These are phyloP conservation scores for Lasioglossum baleicum DNA, from an alignment of 1,140 invertebrate species.

Conservation along the genomic window DNA sequence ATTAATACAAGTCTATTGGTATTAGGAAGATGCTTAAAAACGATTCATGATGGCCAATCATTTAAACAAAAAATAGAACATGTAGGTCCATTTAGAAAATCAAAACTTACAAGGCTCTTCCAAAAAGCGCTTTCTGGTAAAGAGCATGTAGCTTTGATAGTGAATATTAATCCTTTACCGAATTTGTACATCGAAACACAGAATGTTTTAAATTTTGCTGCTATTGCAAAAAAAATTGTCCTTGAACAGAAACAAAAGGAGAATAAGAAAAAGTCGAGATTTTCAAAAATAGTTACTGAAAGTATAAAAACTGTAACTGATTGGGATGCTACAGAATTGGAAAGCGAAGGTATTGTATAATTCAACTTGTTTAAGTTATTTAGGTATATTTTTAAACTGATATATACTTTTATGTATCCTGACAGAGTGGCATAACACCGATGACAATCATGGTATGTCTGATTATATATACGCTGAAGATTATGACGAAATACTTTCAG, in stretches of 20 bases:
- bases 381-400: neutral
- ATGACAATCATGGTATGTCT: neutral
- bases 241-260: constrained; percentile 70
- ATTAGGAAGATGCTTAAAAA: constrained; percentile 90
- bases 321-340: constrained; percentile 71
- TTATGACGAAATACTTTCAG: constrained; percentile 67
- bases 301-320: constrained; percentile 71
- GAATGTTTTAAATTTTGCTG: constrained; percentile 88
- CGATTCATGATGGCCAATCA: constrained; percentile 80
- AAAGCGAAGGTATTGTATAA: constrained; percentile 46
- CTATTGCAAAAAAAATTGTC: constrained; percentile 85
- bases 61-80: constrained; percentile 74
- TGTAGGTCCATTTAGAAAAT: constrained; percentile 87
- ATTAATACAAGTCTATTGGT: constrained; percentile 95
- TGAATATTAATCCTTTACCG: constrained; percentile 88
- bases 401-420: neutral
- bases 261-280: constrained; percentile 67
- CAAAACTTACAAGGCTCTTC: constrained; percentile 89
- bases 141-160: constrained; percentile 89
- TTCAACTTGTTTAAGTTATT: neutral
- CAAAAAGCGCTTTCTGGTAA: constrained; percentile 84
- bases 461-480: constrained; percentile 59
- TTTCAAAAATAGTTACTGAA: constrained; percentile 72
- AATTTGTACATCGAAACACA: constrained; percentile 89
- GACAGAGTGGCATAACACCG: constrained; percentile 35